phyloP scores from a whole-genome alignment of 2,888 invertebrate genomes.

The Hemaris fuciformis region DNA sequence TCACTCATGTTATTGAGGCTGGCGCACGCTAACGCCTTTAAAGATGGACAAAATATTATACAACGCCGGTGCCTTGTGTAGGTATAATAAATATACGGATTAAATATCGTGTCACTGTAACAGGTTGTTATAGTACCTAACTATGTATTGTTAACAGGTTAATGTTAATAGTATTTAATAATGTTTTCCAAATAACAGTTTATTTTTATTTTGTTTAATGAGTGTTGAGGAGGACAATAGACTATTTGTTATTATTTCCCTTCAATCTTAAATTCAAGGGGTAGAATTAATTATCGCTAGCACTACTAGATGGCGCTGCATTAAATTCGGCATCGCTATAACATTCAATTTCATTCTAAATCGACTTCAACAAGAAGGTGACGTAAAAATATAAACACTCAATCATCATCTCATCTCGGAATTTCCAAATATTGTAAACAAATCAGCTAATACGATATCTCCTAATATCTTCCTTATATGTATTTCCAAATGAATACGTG shows the following conservation, averaged over 20 bases:
- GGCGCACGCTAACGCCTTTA: background rate
- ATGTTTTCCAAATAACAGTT: no score
- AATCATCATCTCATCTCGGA: background rate
- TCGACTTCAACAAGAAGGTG: background rate
- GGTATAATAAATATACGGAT: background rate
- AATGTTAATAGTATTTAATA: no score
- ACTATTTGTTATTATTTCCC: no score
- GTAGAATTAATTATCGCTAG: background rate
- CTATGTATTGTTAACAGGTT: no score
- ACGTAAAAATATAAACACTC: background rate
- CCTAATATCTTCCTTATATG: background rate
- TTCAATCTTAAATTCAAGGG: no score
- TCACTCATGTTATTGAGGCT: conserved; percentile 39
- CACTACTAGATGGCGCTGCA: background rate
- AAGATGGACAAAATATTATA: background rate
- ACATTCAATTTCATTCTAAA: background rate
- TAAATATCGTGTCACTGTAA: background rate
- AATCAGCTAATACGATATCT: conserved; percentile 1
- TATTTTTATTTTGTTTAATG: no score
- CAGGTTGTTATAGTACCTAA: no score
- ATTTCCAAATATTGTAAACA: background rate
- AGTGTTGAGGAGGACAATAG: no score
- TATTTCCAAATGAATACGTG: conserved; percentile 7
- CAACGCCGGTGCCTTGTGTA: background rate
- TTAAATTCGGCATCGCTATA: background rate